These are phyloP conservation scores for Masticophis lateralis DNA, from an alignment of 2,797 vertebrate species.

Conservation along the genomic window DNA sequence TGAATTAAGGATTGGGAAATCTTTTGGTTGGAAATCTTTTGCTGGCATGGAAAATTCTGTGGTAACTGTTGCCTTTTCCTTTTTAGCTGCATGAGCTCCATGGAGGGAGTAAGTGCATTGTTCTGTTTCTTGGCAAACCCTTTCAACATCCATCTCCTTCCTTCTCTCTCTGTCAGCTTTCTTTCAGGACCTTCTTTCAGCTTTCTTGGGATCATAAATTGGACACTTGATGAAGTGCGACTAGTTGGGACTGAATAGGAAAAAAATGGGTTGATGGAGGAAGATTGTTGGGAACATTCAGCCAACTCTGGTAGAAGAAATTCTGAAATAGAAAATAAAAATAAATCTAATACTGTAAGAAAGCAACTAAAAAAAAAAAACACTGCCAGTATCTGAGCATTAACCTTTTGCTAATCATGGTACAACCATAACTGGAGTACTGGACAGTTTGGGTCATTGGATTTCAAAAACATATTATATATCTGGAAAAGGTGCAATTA, in stretches of 20 bases:
- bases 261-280: not conserved
- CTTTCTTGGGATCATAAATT: not conserved
- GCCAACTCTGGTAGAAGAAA: not conserved
- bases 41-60: slow-evolving; percentile 46
- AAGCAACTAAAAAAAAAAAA: not conserved
- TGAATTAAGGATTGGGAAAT: slow-evolving; percentile 18
- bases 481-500: not conserved
- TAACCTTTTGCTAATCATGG: not conserved
- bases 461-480: not conserved
- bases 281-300: not conserved
- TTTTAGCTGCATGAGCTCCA: slow-evolving; percentile 41
- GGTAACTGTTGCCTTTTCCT: slow-evolving; percentile 24
- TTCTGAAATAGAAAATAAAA: not conserved
- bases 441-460: not conserved
- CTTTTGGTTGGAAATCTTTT: slow-evolving; percentile 44
- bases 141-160: not conserved
- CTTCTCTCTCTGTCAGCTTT: not conserved
- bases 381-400: not conserved
- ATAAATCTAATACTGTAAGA: not conserved
- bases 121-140: slow-evolving; percentile 49
- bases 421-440: not conserved
- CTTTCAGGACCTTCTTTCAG: not conserved
- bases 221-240: not conserved
- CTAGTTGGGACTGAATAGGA: not conserved
- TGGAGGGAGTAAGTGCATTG: slow-evolving; percentile 10